Base-by-base conservation (phyloP, 1,140 invertebrate genomes). In the Rhynchophorus ferrugineus region DNA sequence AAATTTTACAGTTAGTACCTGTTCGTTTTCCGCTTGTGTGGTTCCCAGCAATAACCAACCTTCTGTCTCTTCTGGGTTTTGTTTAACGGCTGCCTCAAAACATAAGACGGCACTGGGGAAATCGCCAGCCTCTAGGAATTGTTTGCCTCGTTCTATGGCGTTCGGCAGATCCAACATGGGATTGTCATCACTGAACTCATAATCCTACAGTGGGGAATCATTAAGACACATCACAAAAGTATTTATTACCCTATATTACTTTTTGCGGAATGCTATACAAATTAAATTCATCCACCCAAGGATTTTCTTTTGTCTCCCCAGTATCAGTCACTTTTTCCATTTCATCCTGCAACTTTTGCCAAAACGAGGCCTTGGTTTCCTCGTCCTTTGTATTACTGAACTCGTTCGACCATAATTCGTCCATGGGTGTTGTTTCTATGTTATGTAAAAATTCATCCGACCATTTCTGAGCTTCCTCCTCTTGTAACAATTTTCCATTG, bases 81-180 rank as follows among this genome's bases (percentile, higher is more conserved):
- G 84, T 67, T 93, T 85, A 5, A 85, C 90, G 34, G 94, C 94
- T 47, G 91, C 90, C 76, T 99, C 96, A 74, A 98, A 98, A 63
- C 94, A 88, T 2, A 99, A 72, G 1, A 98, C 94, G 18, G 96
- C 95, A 60, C 91, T 90, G 13, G 94, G 89, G 49, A 98, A 79
- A 73, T 98, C 94, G 18, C 93, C 94, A 56, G 79, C 78, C 63
- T 81, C 78, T 44, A 97, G 70, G 64, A 84, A 84, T 61, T 83
- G 76, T 63, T 92, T 83, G 0, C 94, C 95, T 62, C 91, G 84
- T 67, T 87, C 83, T 49, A 96, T 80, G 11, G 91, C 84, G 74
- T 93, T 82, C n/a, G 78, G 73, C 61, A 87, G 74, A 61, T 89
- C 80, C 44, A 78, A 74, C 81, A 95, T 84, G 7, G 89, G 85